Evolutionary conservation across 2,113 vertebrate genomes (phyloP).

Genomic region (Onychostruthus taczanowskii): DNA sequence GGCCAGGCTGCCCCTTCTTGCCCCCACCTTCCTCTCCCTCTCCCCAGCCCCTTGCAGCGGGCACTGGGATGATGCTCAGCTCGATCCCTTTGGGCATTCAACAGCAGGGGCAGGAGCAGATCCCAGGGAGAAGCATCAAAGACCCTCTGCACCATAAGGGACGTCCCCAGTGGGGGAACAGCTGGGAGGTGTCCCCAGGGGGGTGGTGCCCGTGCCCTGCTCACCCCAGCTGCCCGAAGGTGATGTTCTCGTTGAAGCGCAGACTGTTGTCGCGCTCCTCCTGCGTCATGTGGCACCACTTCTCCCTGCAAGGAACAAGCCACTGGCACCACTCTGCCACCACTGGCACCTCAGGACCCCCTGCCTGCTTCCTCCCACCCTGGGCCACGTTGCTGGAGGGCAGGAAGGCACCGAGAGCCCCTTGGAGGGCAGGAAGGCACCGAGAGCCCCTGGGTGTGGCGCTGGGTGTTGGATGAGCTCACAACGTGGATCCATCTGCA

Average conservation of each 20-base stretch:
- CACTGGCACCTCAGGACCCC: accelerated
- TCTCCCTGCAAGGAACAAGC: slow-evolving; percentile 80
- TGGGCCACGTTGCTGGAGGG: neutral
- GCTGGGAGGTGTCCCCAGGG: neutral
- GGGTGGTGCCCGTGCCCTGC: accelerated
- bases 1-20: neutral
- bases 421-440: neutral
- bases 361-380: neutral
- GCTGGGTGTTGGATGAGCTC: neutral
- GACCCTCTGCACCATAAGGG: no score
- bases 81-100: accelerated
- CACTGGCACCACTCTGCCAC: neutral
- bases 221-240: slow-evolving; percentile 96
- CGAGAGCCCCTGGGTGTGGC: neutral
- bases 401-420: neutral
- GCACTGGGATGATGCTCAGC: accelerated
- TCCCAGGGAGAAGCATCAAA: neutral
- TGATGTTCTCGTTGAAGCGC: slow-evolving; percentile 94
- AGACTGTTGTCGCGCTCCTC: slow-evolving; percentile 92
- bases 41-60: accelerated
- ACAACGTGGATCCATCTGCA: accelerated
- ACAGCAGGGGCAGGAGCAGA: neutral
- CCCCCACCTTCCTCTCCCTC: neutral
- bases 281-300: slow-evolving; percentile 97
- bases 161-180: neutral